Base-by-base conservation (phyloP, 2,113 vertebrate species). In the Catagonus wagneri region DNA sequence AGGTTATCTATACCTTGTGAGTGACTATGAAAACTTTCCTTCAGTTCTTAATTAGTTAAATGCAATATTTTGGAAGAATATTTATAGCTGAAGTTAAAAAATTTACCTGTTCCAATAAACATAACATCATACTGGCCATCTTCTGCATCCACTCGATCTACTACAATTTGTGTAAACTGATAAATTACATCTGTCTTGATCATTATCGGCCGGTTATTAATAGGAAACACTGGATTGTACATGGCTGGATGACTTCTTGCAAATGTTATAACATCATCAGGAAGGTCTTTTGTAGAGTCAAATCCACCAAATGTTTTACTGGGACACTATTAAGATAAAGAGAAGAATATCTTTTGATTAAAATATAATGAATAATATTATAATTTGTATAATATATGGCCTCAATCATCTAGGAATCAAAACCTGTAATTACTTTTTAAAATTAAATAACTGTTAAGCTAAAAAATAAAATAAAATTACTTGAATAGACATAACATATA, bases 271-370 rank as follows among this genome's bases (percentile, higher is more conserved):
- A 99, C 99, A 84, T 99, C 99, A 98, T 99, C 99, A 29, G 99
- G 99, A 91, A 99, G 99, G 94, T 99, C 99, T 74, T 99, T 99
- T 7, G 99, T 99, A 17, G 99, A 99, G 83, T 99, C 99, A 97
- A 99, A 99, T 13, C 99, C 99, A 97, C 99, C 99, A 96, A 99
- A 99, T 1, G 99, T 99, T 98, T 99, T 99, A 98, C 99, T 99
- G 3, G 99, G 99, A 96, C 99, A 99, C 99, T 99, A 89, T 76
- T 86, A 94, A 66, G n/a, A 68, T 63, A 93, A 90, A 90, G 60
- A 93, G 52, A 8, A 69, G 29, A 90, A 58, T 23, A 12, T 32
- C 14, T 94, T 93, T 89, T 61, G n/a, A 65, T 88, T 74, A 88
- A 69, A 91, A 78, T 92, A 7, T 68, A 54, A 80, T 23, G 1